Conservation (phyloP, 2,888 invertebrate genomes). For the Monopis laevigella region DNA sequence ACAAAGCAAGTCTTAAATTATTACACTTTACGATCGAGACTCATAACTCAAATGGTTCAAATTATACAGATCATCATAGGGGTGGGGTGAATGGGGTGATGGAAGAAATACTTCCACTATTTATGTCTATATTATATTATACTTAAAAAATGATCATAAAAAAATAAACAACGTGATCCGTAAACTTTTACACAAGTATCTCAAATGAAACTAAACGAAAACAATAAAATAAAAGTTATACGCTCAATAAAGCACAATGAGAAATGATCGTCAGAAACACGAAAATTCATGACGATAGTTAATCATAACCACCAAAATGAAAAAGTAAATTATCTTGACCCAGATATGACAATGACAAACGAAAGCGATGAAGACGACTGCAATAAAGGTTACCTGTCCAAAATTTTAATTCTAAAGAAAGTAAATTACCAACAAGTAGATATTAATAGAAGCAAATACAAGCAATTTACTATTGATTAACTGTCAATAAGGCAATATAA, state of each 20-base stretch:
- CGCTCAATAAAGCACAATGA: slow-evolving; percentile 7
- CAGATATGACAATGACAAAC: no score
- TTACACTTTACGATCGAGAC: no score
- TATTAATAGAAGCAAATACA: no score
- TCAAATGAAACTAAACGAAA: slow-evolving; percentile 8
- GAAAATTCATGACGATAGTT: slow-evolving; percentile 8
- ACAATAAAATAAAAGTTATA: slow-evolving; percentile 10
- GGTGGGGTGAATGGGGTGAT: no score
- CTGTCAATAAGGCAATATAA: slow-evolving; percentile 2
- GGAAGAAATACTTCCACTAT: no score
- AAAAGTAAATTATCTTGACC: slow-evolving; percentile 8
- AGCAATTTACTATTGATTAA: background rate
- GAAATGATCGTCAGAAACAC: slow-evolving; percentile 2
- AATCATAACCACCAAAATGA: slow-evolving; percentile 9
- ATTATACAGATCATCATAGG: no score
- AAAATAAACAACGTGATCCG: slow-evolving; percentile 1
- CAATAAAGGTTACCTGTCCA: background rate
- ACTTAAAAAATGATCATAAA: slow-evolving; percentile 4
- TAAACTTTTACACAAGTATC: background rate
- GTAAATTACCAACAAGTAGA: no score
- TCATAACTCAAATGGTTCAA: no score
- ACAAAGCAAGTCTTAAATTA: no score
- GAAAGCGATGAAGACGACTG: slow-evolving; percentile 1
- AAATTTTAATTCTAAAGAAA: no score
- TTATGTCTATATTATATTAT: no score